Conservation (phyloP, 2,113 vertebrate species). For the Podarcis muralis region DNA sequence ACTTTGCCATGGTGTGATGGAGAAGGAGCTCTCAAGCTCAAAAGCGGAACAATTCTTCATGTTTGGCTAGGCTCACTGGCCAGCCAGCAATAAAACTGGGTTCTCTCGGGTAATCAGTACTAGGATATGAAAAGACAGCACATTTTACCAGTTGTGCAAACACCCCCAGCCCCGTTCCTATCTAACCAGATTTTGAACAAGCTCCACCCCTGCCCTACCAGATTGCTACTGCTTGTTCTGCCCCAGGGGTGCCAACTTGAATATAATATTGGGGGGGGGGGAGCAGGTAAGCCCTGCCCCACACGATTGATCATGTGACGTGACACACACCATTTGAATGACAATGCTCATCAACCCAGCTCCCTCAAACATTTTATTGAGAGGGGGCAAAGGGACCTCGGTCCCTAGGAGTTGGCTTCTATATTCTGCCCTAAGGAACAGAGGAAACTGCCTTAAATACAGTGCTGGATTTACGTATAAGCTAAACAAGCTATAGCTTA, state of each 20-base stretch:
- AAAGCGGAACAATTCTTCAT: neutral
- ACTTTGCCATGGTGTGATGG: constrained; percentile 59
- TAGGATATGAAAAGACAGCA: neutral
- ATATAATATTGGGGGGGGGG: too few species aligned
- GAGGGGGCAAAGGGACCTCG: too few species aligned
- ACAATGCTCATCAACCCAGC: too few species aligned
- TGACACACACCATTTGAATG: too few species aligned
- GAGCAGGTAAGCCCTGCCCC: too few species aligned
- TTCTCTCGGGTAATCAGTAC: neutral
- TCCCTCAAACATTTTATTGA: too few species aligned
- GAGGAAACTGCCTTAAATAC: neutral
- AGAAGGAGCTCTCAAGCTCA: constrained; percentile 34
- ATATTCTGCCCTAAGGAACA: too few species aligned
- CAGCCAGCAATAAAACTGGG: neutral
- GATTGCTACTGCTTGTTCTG: neutral
- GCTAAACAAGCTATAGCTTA: too few species aligned
- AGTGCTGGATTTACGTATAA: too few species aligned
- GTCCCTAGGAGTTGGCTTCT: too few species aligned
- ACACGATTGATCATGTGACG: too few species aligned
- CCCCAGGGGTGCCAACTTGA: too few species aligned
- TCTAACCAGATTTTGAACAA: neutral
- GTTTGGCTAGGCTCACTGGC: neutral
- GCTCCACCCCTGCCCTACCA: neutral
- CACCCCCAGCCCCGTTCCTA: neutral
- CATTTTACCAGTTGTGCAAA: neutral